These are phyloP conservation scores for Hypocryptadius cinnamomeus DNA, from an alignment of 2,113 vertebrate species.

Conservation along the genomic window DNA sequence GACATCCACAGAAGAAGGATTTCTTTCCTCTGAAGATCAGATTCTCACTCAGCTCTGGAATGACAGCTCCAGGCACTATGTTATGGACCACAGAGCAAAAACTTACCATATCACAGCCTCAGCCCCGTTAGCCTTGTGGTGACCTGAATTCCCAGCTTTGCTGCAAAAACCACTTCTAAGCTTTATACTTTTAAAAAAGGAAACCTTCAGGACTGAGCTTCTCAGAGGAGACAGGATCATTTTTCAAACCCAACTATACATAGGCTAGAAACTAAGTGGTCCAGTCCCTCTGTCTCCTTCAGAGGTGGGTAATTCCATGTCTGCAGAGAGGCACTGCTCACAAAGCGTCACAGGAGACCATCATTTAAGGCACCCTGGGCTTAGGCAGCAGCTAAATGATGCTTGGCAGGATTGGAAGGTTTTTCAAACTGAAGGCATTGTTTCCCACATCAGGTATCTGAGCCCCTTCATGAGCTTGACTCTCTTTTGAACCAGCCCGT, in stretches of 20 bases:
- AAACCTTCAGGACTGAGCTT: background rate
- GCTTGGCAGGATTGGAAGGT: background rate
- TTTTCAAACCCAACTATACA: background rate
- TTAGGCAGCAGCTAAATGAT: background rate
- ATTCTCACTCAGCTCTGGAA: background rate
- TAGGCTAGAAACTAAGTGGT: background rate
- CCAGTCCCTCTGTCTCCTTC: background rate
- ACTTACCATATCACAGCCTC: background rate
- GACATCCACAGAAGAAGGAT: background rate
- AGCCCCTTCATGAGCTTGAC: background rate
- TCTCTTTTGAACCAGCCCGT: background rate
- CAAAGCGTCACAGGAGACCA: rapidly evolving
- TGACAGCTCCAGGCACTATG: background rate
- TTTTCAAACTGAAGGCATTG: background rate
- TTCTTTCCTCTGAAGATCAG: background rate
- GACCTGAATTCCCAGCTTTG: background rate
- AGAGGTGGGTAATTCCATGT: background rate
- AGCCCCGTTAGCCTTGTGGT: rapidly evolving
- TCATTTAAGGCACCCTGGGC: background rate
- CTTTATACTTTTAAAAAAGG: background rate
- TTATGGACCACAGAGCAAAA: background rate
- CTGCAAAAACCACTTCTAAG: background rate
- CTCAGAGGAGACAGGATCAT: background rate
- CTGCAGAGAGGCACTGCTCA: background rate
- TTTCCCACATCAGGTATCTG: background rate